Evolutionary conservation across 2,888 invertebrate genomes (phyloP).

Genomic region (Epiblema foenella): DNA sequence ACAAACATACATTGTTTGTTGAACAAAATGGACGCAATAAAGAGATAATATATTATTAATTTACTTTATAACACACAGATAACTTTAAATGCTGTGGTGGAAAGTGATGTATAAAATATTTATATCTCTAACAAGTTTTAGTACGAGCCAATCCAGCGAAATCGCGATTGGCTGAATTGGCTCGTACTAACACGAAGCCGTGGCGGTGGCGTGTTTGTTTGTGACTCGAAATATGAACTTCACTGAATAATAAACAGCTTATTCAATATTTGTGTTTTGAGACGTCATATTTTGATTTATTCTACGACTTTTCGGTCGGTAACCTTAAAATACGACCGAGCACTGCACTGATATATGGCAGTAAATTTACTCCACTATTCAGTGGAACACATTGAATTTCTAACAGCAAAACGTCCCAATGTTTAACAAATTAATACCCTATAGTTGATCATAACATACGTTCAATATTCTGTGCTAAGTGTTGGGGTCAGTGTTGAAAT

Average conservation of each 20-base stretch:
- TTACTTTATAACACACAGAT: background rate
- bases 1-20: no score
- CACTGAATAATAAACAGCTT: slow-evolving; percentile 8
- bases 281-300: background rate
- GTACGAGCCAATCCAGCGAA: background rate
- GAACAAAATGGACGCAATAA: no score
- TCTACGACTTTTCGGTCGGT: background rate
- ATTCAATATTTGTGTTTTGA: slow-evolving; percentile 18
- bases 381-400: background rate
- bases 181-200: background rate
- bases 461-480: no score
- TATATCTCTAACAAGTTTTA: background rate
- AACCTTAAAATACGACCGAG: background rate
- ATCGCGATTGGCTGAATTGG: background rate
- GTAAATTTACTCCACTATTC: no score
- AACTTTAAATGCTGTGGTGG: background rate
- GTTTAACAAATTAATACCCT: no score
- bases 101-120: no score
- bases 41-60: no score
- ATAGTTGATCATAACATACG: no score
- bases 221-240: slow-evolving; percentile 3
- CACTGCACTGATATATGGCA: background rate
- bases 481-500: no score
- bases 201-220: slow-evolving; percentile 1
- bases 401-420: background rate